These are phyloP conservation scores for Pinna nobilis DNA, from an alignment of 1,140 invertebrate genomes.

Conservation along the genomic window DNA sequence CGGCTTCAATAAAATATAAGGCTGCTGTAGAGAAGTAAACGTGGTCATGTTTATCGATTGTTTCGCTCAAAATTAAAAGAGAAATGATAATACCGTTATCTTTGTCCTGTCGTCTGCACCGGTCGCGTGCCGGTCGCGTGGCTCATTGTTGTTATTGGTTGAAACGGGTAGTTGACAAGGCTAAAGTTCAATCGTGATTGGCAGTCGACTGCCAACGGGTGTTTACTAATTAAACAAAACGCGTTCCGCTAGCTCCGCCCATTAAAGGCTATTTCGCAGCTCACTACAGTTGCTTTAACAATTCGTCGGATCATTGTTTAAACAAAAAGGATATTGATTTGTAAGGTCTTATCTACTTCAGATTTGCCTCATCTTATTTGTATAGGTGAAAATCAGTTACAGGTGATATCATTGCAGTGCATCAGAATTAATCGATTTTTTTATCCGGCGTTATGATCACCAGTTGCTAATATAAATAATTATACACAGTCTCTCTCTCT, in stretches of 20 bases:
- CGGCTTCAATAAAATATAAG: conserved; percentile 40
- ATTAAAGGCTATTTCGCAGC: background rate
- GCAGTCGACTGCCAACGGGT: conserved; percentile 6
- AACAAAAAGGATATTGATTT: no score
- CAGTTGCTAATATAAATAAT: no score
- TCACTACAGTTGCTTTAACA: no score
- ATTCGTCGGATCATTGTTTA: no score
- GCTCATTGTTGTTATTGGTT: conserved; percentile 30
- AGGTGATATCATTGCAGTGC: conserved; percentile 12
- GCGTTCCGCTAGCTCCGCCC: conserved; percentile 3
- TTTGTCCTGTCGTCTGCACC: conserved; percentile 15
- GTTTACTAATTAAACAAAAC: conserved; percentile 29
- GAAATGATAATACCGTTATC: conserved; percentile 35
- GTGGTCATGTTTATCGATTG: conserved; percentile 37
- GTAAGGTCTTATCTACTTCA: background rate
- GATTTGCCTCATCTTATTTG: conserved; percentile 3
- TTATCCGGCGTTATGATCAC: no score
- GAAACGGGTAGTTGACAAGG: conserved; percentile 24
- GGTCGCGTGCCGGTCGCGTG: conserved; percentile 48
- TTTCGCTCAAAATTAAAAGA: conserved; percentile 13
- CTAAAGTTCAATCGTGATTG: conserved; percentile 32
- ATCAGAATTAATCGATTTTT: conserved; percentile 18
- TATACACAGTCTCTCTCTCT: no score
- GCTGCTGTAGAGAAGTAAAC: conserved; percentile 32
- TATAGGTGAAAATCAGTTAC: no score